Evolutionary conservation across 2,113 vertebrate genomes (phyloP), one percentile per base, ranked within the genome.

Genomic region (Catharus bicknelli): DNA sequence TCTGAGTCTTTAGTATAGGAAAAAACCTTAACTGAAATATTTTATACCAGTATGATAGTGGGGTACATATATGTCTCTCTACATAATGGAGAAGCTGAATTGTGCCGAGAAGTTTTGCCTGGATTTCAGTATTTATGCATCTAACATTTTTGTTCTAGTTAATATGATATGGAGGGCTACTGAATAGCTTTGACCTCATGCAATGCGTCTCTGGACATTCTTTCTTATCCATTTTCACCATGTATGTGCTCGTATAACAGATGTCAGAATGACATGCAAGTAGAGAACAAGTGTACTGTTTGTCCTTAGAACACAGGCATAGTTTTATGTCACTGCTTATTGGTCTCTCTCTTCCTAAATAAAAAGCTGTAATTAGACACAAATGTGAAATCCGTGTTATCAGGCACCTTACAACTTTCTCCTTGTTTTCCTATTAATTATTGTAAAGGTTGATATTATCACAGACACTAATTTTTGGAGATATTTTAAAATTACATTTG

Each of bases 141-240:
- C 25, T 63, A 68, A 63, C 0, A 0, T 40, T 92, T 84, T 36
- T 74, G 2, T 67, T 89, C 30, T 45, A n/a, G 19, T 70, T 84
- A 77, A 17, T 6, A 5, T 18, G 10, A 47, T 18, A 21, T 38
- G 11, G 15, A 61, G 34, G 32, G 29, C 12, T 79, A 23, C n/a
- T 64, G 26, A 34, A 54, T 29, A 83, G 30, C 42, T 66, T 62
- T 61, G 20, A 66, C 20, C 22, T 80, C n/a, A 54, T 27, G 50
- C 3, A 21, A 1, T 20, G 7, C 0, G 1, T 76, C 85, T 82
- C 21, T 76, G 45, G 74, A 48, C 23, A 29, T 30, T 32, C 11
- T 48, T 76, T 86, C 7, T 50, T n/a, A 54, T 1, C 5, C 0
- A 0, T 80, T 85, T 88, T 72, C 20, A 32, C 17, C 5, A 0